Conservation (phyloP, 2,797 vertebrate species). For the Typhlichthys subterraneus region DNA sequence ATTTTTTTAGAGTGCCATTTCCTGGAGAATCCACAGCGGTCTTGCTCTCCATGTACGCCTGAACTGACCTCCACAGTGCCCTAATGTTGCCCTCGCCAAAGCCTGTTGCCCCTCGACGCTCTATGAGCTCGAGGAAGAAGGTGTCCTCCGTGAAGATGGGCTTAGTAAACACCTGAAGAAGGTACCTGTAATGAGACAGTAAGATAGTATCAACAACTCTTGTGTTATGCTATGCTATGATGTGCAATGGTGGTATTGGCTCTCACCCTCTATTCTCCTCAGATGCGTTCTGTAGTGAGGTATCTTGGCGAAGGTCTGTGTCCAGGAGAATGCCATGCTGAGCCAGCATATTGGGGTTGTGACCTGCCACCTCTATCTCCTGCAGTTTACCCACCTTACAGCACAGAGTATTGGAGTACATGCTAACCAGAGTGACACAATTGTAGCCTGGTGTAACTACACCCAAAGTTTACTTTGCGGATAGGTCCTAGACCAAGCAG, state of each 20-base stretch:
- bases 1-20: slow-evolving; percentile 17
- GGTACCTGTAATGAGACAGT: slow-evolving; percentile 63
- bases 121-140: slow-evolving; percentile 94
- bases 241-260: background rate
- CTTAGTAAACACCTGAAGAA: slow-evolving; percentile 94
- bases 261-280: slow-evolving; percentile 52
- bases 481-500: too few species aligned
- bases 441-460: too few species aligned
- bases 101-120: slow-evolving; percentile 85
- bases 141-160: slow-evolving; percentile 90
- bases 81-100: slow-evolving; percentile 93
- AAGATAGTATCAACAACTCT: background rate
- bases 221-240: too few species aligned
- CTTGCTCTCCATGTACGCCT: slow-evolving; percentile 81
- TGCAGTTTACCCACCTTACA: slow-evolving; percentile 78
- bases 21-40: slow-evolving; percentile 6
- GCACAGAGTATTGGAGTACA: slow-evolving; percentile 4
- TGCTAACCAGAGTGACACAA: too few species aligned
- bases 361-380: slow-evolving; percentile 83
- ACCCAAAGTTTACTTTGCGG: too few species aligned
- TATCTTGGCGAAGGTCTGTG: slow-evolving; percentile 54
- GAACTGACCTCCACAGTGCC: slow-evolving; percentile 90
- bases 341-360: slow-evolving; percentile 78
- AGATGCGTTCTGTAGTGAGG: slow-evolving; percentile 11
- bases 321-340: slow-evolving; percentile 89